Conservation (phyloP, 92 coral and sea anemone genomes). For the Anthopleura xanthogrammica region DNA sequence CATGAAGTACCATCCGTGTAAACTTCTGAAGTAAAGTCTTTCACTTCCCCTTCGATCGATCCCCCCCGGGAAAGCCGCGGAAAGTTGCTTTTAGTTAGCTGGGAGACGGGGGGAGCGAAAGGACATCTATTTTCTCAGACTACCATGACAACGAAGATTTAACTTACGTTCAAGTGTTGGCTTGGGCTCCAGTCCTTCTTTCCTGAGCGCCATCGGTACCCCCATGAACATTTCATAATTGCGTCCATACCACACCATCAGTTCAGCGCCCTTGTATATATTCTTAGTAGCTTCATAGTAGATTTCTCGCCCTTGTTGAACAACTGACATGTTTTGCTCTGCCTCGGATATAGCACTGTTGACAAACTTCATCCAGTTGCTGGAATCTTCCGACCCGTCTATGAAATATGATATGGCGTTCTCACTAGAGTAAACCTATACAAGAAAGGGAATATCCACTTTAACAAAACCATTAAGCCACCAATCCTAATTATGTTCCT, state of each 20-base stretch:
- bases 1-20: too few relatives aligned
- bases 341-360: slow-evolving; percentile 76
- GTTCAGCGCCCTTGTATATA: slow-evolving; percentile 79
- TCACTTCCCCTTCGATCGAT: too few relatives aligned
- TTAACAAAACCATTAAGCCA: too few relatives aligned
- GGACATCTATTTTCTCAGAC: too few relatives aligned
- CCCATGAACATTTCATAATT: slow-evolving; percentile 93
- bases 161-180: slow-evolving; percentile 16
- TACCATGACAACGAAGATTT: background rate
- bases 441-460: background rate
- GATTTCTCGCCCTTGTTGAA: slow-evolving; percentile 86
- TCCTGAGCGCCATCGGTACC: slow-evolving; percentile 74
- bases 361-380: slow-evolving; percentile 95
- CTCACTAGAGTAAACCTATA: slow-evolving; percentile 60
- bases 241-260: slow-evolving; percentile 94
- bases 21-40: too few relatives aligned
- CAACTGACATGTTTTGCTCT: slow-evolving; percentile 85
- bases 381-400: slow-evolving; percentile 79
- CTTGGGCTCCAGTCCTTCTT: slow-evolving; percentile 21
- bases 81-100: too few relatives aligned
- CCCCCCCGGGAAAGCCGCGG: too few relatives aligned
- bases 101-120: too few relatives aligned
- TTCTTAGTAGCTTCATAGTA: slow-evolving; percentile 77
- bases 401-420: slow-evolving; percentile 71
- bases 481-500: too few relatives aligned